Percentiles rank a stretch among this genome's conserved stretches.
phyloP scores from a whole-genome alignment of 2,888 invertebrate genomes.

The Limenitis camilla region DNA sequence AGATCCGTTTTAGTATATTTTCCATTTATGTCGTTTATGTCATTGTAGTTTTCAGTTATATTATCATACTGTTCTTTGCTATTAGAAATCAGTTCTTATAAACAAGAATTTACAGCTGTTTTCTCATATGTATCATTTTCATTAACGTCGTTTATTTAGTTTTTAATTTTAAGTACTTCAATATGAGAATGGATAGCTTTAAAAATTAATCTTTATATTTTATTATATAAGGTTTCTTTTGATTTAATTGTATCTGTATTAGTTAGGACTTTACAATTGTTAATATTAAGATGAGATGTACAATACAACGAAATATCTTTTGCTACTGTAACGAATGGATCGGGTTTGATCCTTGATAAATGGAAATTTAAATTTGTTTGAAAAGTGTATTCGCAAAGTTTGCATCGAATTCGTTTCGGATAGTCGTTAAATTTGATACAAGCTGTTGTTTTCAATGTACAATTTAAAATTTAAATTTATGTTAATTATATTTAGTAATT shows the following conservation, averaged over 20 bases:
- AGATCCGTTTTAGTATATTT: neutral
- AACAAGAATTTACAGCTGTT: neutral
- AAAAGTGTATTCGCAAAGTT: slow-evolving; percentile 41
- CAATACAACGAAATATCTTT: slow-evolving; percentile 58
- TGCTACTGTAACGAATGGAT: slow-evolving; percentile 51
- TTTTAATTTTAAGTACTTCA: neutral
- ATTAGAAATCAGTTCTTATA: slow-evolving; percentile 19
- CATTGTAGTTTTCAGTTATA: neutral
- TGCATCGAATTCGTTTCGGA: slow-evolving; percentile 38
- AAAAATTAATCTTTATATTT: neutral
- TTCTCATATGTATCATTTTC: neutral
- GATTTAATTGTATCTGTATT: neutral
- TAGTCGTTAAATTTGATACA: slow-evolving; percentile 9
- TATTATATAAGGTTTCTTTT: slow-evolving; percentile 22
- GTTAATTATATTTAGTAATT: neutral
- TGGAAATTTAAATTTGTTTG: slow-evolving; percentile 57
- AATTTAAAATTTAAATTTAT: slow-evolving; percentile 8
- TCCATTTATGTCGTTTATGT: neutral
- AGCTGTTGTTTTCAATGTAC: slow-evolving; percentile 7
- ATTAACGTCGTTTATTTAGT: neutral
- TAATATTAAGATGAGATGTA: slow-evolving; percentile 39
- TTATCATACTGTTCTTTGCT: neutral
- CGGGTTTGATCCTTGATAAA: slow-evolving; percentile 58
- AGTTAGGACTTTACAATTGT: slow-evolving; percentile 18
- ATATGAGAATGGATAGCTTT: neutral